Percentiles rank a stretch among this genome's conserved stretches.
These are phyloP conservation scores for Eupeodes luniger DNA, from an alignment of 2,888 invertebrate genomes.

Conservation along the genomic window DNA sequence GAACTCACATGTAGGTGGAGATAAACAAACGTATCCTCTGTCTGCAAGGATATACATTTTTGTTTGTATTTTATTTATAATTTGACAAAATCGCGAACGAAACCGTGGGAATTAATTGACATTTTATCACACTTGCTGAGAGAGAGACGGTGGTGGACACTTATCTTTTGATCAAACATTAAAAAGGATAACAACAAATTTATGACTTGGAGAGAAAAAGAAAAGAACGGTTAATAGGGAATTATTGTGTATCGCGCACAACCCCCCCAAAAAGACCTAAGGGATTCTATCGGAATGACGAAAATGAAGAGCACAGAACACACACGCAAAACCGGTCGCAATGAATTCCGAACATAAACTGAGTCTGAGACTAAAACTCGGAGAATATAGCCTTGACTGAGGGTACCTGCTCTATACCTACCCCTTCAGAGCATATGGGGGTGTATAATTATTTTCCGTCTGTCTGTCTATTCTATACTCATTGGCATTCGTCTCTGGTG, in stretches of 20 bases:
- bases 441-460: slow-evolving; percentile 18
- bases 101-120: slow-evolving; percentile 28
- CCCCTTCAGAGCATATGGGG: slow-evolving; percentile 60
- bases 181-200: slow-evolving; percentile 44
- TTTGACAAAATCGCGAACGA: slow-evolving; percentile 25
- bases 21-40: slow-evolving; percentile 4
- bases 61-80: not conserved
- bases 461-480: not conserved
- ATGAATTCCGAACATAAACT: slow-evolving; percentile 74
- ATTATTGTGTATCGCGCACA: slow-evolving; percentile 50
- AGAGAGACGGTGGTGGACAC: not conserved
- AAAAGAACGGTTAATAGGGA: not conserved
- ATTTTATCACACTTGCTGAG: slow-evolving; percentile 2
- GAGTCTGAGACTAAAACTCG: not conserved
- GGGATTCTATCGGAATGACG: slow-evolving; percentile 21
- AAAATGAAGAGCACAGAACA: slow-evolving; percentile 45
- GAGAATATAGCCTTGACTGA: slow-evolving; percentile 41
- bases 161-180: slow-evolving; percentile 40
- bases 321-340: slow-evolving; percentile 68
- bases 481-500: not conserved
- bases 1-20: no score
- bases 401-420: not conserved
- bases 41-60: slow-evolving; percentile 11
- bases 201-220: slow-evolving; percentile 7
- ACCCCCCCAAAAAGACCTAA: not conserved